Evolutionary conservation across 1,140 invertebrate species (phyloP).

Genomic region (Bombus consobrinus): DNA sequence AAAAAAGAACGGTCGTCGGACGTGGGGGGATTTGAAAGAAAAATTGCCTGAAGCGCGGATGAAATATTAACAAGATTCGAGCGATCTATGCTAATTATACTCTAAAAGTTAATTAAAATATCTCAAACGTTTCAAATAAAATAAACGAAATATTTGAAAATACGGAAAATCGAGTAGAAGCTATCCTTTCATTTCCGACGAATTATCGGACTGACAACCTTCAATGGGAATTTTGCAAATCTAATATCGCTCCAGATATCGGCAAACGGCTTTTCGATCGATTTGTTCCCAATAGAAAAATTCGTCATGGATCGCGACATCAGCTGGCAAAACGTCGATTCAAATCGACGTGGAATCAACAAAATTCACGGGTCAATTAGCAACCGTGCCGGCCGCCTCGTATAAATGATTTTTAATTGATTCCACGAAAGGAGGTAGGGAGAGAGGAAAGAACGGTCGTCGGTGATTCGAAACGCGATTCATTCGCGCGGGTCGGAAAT

Average conservation of each 20-base stretch:
- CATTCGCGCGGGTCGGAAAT: background rate
- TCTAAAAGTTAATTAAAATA: background rate
- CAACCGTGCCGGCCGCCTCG: background rate
- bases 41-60: background rate
- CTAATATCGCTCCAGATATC: background rate
- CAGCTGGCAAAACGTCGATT: background rate
- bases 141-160: background rate
- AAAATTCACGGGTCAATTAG: background rate
- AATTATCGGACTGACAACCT: background rate
- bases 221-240: background rate
- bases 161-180: background rate
- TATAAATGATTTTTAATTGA: constrained; percentile 21
- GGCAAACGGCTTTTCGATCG: background rate
- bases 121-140: background rate
- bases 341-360: background rate
- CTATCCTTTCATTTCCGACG: background rate
- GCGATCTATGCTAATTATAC: background rate
- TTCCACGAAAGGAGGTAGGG: background rate
- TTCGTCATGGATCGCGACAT: background rate
- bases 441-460: background rate
- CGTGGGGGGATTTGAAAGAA: background rate
- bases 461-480: background rate
- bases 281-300: background rate
- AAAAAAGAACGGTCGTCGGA: background rate
- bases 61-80: background rate